Evolutionary conservation across 2,797 vertebrate species (phyloP), one percentile per base, ranked within the genome.

Genomic region (Megaceryle alcyon): DNA sequence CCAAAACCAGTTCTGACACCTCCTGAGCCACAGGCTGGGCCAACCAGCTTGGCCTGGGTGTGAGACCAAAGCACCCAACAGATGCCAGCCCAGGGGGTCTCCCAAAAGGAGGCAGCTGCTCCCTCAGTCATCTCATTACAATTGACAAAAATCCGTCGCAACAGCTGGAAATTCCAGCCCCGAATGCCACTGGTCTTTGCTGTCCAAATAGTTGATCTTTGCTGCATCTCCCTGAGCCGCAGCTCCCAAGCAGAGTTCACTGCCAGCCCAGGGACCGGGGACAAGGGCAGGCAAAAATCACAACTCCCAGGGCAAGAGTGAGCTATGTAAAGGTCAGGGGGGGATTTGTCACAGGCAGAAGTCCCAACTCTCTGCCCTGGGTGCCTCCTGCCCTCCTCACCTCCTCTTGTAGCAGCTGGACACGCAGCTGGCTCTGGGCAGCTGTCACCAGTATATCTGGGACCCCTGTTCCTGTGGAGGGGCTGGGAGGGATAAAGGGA

Each of bases 111-210:
- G 14, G 22, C 92, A 95, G 89, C 86, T 94, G 91, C 51, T 82
- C 41, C 88, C 17, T 82, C 86, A 20, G 9, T n/a, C 65, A 16
- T 16, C 53, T 49, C 13, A 21, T 46, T 39, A 57, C 44, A 89
- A 81, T 0, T 9, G 49, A 80, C 61, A 78, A 75, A 66, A 54
- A 46, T 2, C 14, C 53, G 0, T 25, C 3, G 2, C 76, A 94
- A 65, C 87, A 91, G 95, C 90, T 96, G 94, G 87, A 94, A 95
- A 94, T 90, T 95, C 94, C 95, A 97, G 93, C 82, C 61, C 82
- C 49, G 22, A 54, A 69, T 10, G 61, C 85, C 73, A 4, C 90
- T 10, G 79, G 39, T 66, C n/a, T 83, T 88, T 65, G 90, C 80
- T 91, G 68, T 78, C 65, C 49, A 0, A 61, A 76, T 6, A 11